Evolutionary conservation across 2,888 invertebrate genomes (phyloP).

Genomic region (Bellardia bayeri): DNA sequence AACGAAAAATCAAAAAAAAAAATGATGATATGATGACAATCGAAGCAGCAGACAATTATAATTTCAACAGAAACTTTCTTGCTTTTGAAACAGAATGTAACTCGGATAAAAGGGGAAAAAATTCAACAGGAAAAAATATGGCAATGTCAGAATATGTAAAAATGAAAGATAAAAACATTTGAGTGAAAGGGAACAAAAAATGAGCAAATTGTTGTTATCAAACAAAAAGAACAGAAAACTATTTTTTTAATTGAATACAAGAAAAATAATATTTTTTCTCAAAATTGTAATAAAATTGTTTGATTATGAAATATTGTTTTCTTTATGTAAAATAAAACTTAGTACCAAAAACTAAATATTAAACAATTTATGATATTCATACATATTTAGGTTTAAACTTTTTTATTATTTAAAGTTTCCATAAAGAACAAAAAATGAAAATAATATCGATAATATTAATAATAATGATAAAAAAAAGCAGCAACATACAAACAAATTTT

Average conservation of each 20-base stretch:
- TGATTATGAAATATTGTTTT: not conserved
- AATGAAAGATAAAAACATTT: not conserved
- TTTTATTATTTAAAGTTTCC: slow-evolving; percentile 14
- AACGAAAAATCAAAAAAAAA: slow-evolving; percentile 19
- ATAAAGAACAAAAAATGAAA: not conserved
- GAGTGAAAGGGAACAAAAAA: not conserved
- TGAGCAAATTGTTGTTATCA: slow-evolving; percentile 4
- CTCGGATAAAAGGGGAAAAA: not conserved
- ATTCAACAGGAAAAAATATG: slow-evolving; percentile 39
- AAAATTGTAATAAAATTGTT: not conserved
- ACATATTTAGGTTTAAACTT: not conserved
- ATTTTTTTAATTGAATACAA: no score
- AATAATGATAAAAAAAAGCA: slow-evolving; percentile 31
- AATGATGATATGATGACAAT: slow-evolving; percentile 48
- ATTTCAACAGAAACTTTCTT: slow-evolving; percentile 51
- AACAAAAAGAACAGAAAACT: not conserved
- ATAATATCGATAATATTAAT: slow-evolving; percentile 27
- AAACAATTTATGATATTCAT: not conserved
- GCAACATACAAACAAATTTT: slow-evolving; percentile 1
- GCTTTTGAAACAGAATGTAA: not conserved
- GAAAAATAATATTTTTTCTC: not conserved
- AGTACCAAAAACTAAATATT: not conserved
- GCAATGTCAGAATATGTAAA: slow-evolving; percentile 25
- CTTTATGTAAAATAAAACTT: not conserved
- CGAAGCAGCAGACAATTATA: slow-evolving; percentile 57